Evolutionary conservation across 2,797 vertebrate genomes (phyloP).

Genomic region (Notoglanidium macrostoma): DNA sequence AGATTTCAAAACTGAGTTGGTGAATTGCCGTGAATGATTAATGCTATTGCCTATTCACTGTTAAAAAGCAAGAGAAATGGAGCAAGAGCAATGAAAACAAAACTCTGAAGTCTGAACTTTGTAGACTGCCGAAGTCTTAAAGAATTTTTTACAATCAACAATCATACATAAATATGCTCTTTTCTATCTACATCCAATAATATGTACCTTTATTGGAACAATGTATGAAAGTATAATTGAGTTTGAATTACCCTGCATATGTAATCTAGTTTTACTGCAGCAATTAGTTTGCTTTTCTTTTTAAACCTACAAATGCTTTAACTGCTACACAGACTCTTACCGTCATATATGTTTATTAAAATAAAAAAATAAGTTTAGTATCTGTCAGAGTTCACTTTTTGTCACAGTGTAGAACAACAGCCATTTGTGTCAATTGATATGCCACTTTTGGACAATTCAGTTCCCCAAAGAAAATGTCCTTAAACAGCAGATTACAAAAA

Average conservation of each 20-base stretch:
- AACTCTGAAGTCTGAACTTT: not conserved
- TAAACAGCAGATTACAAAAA: slow-evolving; percentile 48
- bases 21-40: not conserved
- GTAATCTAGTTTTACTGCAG: not conserved
- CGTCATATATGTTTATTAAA: not conserved
- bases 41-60: not conserved
- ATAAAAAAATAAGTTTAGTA: not conserved
- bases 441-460: slow-evolving; percentile 22
- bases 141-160: not conserved
- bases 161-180: not conserved
- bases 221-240: not conserved
- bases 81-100: not conserved
- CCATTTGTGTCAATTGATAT: slow-evolving; percentile 35
- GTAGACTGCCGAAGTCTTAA: not conserved
- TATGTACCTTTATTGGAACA: not conserved
- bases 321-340: not conserved
- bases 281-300: not conserved
- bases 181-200: not conserved
- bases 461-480: slow-evolving; percentile 28
- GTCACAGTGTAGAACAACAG: not conserved
- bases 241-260: not conserved
- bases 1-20: not conserved
- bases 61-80: not conserved
- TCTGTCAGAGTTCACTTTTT: slow-evolving; percentile 14
- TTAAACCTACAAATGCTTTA: not conserved